Conservation (phyloP, 2,113 vertebrate species). For the Stercorarius parasiticus region DNA sequence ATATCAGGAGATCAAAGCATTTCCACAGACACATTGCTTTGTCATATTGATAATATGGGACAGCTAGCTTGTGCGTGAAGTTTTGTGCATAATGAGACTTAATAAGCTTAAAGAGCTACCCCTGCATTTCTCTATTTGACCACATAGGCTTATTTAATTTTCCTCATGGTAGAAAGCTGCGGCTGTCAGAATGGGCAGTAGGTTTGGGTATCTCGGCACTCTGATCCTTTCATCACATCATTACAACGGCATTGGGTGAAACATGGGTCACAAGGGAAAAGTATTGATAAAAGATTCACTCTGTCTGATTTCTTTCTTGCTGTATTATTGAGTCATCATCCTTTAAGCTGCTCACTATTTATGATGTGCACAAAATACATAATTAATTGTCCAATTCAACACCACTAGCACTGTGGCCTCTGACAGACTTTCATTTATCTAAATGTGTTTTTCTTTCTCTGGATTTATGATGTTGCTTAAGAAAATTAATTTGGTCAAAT, state of each 20-base stretch:
- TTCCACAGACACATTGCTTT: background rate
- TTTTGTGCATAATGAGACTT: slow-evolving; percentile 27
- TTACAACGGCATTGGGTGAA: background rate
- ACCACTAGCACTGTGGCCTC: slow-evolving; percentile 2
- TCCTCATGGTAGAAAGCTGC: background rate
- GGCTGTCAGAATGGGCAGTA: background rate
- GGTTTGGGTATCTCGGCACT: background rate
- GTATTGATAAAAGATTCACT: background rate
- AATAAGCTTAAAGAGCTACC: background rate
- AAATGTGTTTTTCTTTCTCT: background rate
- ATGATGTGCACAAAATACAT: slow-evolving; percentile 43
- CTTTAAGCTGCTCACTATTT: slow-evolving; percentile 30
- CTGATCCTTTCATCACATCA: background rate
- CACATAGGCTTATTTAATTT: background rate
- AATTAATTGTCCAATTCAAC: slow-evolving; percentile 50
- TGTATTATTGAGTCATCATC: slow-evolving; percentile 41
- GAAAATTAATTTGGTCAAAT: slow-evolving; percentile 54
- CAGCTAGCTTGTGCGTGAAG: background rate
- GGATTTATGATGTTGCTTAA: slow-evolving; percentile 34
- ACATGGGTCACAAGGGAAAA: background rate
- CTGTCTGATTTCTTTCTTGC: background rate
- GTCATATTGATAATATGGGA: background rate
- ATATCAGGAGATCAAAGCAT: background rate
- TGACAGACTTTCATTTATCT: slow-evolving; percentile 46
- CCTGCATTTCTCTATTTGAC: background rate